These are phyloP conservation scores for Eristalis intricaria DNA, from an alignment of 2,888 invertebrate species.

Conservation along the genomic window DNA sequence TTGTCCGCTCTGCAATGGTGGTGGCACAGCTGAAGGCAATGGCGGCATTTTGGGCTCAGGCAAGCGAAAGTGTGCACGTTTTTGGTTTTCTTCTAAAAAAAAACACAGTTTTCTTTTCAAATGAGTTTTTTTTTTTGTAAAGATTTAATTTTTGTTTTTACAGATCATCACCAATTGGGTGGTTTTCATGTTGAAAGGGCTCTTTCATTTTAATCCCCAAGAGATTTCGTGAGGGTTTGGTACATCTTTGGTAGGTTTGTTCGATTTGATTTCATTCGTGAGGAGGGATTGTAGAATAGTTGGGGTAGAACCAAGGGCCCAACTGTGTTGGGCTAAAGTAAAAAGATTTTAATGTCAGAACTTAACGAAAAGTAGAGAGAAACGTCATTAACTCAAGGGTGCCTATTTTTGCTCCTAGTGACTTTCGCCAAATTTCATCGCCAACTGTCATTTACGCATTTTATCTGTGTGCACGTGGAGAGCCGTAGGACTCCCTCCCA, in stretches of 20 bases:
- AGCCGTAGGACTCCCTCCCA: too few species aligned
- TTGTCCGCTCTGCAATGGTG: constrained; percentile 77
- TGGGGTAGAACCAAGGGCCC: too few species aligned
- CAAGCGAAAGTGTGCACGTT: constrained; percentile 76
- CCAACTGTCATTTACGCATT: too few species aligned
- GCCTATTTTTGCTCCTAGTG: too few species aligned
- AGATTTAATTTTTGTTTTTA: constrained; percentile 16
- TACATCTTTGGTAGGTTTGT: neutral
- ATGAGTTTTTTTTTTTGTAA: neutral
- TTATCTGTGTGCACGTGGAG: too few species aligned
- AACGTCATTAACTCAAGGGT: too few species aligned
- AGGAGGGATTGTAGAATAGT: neutral
- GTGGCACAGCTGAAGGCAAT: constrained; percentile 50
- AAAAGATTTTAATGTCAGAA: neutral
- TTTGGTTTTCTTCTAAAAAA: constrained; percentile 64
- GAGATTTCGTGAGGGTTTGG: constrained; percentile 2
- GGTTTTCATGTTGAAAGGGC: constrained; percentile 47
- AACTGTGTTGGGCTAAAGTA: too few species aligned
- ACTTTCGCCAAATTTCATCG: too few species aligned
- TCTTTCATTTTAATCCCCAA: neutral
- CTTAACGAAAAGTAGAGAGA: neutral
- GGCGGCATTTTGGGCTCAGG: constrained; percentile 75
- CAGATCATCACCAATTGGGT: constrained; percentile 41
- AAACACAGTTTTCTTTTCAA: constrained; percentile 4
- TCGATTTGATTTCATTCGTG: neutral